Percentiles rank a stretch among this genome's conserved stretches.
Evolutionary conservation across 1,140 invertebrate genomes (phyloP).

Genomic region (Laupala kohalensis): DNA sequence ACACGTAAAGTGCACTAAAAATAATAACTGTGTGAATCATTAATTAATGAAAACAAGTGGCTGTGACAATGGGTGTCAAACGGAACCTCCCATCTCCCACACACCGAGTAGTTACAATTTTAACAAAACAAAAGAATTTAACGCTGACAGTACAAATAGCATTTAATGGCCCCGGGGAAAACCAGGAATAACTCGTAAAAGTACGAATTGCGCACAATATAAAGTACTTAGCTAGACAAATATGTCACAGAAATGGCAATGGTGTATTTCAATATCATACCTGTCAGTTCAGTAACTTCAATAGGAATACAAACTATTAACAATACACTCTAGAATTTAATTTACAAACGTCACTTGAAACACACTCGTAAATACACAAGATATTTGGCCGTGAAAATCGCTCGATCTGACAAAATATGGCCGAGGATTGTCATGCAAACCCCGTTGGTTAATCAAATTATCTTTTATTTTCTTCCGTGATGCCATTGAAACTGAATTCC

Average conservation of each 20-base stretch:
- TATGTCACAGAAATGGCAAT: not conserved
- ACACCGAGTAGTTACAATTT: no score
- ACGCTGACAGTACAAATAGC: no score
- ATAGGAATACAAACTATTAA: not conserved
- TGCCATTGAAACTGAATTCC: not conserved
- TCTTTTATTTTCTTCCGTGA: not conserved
- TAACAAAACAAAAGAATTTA: no score
- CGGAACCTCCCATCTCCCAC: not conserved
- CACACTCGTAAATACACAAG: not conserved
- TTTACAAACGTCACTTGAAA: not conserved
- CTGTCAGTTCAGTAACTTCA: not conserved
- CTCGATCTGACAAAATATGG: constrained; percentile 4
- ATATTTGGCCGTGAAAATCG: constrained; percentile 1
- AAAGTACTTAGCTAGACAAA: not conserved
- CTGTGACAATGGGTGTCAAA: not conserved
- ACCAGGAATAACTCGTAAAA: no score
- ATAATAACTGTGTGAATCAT: not conserved
- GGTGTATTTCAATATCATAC: not conserved
- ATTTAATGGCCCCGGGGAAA: no score
- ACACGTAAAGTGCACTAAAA: no score
- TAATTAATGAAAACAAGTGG: not conserved
- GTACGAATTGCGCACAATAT: not conserved
- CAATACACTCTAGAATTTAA: not conserved
- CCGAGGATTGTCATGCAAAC: constrained; percentile 7
- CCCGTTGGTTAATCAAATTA: not conserved